phyloP scores from a whole-genome alignment of 2,113 vertebrate genomes.

The Bucco capensis region DNA sequence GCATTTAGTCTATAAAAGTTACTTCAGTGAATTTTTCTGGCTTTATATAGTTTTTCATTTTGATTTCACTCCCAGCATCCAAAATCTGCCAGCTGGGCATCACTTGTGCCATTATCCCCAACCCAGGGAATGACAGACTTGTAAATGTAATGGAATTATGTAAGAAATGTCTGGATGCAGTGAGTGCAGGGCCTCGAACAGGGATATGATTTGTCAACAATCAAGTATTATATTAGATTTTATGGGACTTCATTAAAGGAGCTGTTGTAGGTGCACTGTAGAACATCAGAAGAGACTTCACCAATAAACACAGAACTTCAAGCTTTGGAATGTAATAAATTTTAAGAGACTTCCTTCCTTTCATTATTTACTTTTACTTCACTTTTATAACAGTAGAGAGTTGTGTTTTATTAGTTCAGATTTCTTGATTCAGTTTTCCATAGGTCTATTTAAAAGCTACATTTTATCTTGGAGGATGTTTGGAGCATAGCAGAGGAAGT shows the following conservation, averaged over 20 bases:
- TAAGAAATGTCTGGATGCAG: conserved; percentile 32
- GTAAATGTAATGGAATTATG: conserved; percentile 42
- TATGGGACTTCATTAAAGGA: conserved; percentile 89
- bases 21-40: conserved; percentile 36
- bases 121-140: conserved; percentile 14
- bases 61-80: conserved; percentile 35
- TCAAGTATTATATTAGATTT: conserved; percentile 85
- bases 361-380: conserved; percentile 86
- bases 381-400: conserved; percentile 81
- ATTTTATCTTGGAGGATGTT: conserved; percentile 80
- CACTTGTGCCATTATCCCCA: conserved; percentile 23
- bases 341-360: conserved; percentile 90
- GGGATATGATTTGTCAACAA: conserved; percentile 81
- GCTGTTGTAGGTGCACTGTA: conserved; percentile 80
- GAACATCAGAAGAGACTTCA: conserved; percentile 88
- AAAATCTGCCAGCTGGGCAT: conserved; percentile 53
- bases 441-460: conserved; percentile 78
- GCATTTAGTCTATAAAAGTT: conserved; percentile 40
- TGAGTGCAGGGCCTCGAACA: conserved; percentile 30
- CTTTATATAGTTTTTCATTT: conserved; percentile 52
- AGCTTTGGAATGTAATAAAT: conserved; percentile 91
- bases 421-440: conserved; percentile 81
- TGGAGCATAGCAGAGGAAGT: conserved; percentile 74
- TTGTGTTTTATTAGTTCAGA: conserved; percentile 84
- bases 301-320: conserved; percentile 81